Conservation (phyloP, 2,797 vertebrate genomes). For the Gila robusta region DNA sequence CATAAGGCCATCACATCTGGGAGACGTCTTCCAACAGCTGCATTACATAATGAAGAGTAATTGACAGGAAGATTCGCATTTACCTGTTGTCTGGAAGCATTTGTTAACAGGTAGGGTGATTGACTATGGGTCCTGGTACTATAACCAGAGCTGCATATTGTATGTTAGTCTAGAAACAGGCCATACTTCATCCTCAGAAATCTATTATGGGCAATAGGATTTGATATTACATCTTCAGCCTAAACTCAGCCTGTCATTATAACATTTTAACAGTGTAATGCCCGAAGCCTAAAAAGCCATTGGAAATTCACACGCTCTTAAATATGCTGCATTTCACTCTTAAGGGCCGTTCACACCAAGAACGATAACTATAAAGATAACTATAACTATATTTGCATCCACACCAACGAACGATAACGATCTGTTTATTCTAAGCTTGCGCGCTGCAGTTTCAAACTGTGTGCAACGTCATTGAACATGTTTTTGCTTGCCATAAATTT, state of each 20-base stretch:
- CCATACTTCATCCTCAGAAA: not conserved
- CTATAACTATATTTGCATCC: too few species aligned
- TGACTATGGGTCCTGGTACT: not conserved
- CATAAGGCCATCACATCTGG: conserved; percentile 50
- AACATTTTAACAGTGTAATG: not conserved
- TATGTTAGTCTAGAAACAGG: not conserved
- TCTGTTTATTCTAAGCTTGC: too few species aligned
- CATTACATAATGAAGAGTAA: conserved; percentile 57
- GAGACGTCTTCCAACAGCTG: conserved; percentile 46
- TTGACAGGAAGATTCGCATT: conserved; percentile 22
- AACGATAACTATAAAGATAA: too few species aligned
- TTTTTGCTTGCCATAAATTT: too few species aligned
- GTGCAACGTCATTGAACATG: too few species aligned
- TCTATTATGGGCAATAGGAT: not conserved
- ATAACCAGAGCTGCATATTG: not conserved
- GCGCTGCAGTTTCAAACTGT: too few species aligned
- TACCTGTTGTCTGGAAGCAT: conserved; percentile 14
- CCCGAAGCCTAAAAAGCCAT: not conserved
- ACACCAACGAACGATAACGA: too few species aligned
- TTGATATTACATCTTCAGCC: not conserved
- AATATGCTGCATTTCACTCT: not conserved
- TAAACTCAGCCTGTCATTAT: not conserved
- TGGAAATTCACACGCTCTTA: not conserved
- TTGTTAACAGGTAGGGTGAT: conserved; percentile 25
- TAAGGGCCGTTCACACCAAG: not conserved